phyloP scores from a whole-genome alignment of 2,113 vertebrate genomes.

The Paradoxurus hermaphroditus region DNA sequence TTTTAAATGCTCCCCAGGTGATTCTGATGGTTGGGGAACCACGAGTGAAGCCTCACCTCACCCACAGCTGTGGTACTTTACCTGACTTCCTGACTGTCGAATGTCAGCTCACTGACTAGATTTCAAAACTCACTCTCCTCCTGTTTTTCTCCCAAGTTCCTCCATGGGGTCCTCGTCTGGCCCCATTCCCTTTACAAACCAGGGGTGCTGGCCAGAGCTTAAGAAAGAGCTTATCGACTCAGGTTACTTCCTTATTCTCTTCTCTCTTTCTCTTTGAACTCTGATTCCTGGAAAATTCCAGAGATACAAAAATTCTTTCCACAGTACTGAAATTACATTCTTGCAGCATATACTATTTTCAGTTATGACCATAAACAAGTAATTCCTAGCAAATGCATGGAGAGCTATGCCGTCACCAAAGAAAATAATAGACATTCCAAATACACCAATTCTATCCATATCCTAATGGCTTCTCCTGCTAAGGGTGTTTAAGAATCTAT shows the following conservation, averaged over 20 bases:
- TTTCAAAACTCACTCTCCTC: not conserved
- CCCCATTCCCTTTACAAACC: not conserved
- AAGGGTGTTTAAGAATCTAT: not conserved
- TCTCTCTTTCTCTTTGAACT: conserved; percentile 21
- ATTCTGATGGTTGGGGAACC: not conserved
- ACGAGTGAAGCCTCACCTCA: not conserved
- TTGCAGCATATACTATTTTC: not conserved
- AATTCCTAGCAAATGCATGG: not conserved
- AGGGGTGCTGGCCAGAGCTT: not conserved
- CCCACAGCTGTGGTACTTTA: accelerated
- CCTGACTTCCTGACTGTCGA: not conserved
- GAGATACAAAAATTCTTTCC: not conserved
- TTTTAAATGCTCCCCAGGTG: not conserved
- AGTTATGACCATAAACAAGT: not conserved
- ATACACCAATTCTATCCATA: not conserved
- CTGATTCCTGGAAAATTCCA: not conserved
- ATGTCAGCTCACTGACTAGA: not conserved
- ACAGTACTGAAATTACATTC: not conserved
- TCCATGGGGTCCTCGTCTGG: not conserved
- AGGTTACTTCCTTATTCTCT: not conserved
- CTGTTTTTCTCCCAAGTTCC: not conserved
- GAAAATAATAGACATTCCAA: not conserved
- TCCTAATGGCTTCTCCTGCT: not conserved
- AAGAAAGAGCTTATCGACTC: not conserved
- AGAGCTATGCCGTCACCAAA: not conserved